These are phyloP conservation scores for Columba guinea DNA, from an alignment of 2,797 vertebrate genomes.

Conservation along the genomic window DNA sequence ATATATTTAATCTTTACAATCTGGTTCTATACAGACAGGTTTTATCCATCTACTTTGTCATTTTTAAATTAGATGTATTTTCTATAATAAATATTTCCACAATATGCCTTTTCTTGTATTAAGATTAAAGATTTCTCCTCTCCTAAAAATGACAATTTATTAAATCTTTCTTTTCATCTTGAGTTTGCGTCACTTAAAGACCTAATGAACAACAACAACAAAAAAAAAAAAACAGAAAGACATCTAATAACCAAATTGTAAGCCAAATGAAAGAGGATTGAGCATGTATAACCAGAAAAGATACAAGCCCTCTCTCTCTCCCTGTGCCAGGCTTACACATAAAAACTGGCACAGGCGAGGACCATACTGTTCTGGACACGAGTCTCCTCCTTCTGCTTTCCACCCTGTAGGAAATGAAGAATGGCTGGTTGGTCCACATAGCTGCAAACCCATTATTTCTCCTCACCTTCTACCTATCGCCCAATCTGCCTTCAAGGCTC, in stretches of 20 bases:
- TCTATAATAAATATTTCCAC: background rate
- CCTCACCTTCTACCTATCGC: background rate
- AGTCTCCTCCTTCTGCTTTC: background rate
- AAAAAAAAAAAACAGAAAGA: background rate
- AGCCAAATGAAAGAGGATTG: background rate
- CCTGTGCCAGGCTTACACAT: background rate
- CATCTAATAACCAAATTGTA: background rate
- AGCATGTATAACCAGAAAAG: background rate
- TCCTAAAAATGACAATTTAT: background rate
- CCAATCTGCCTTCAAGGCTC: background rate
- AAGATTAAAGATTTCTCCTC: background rate
- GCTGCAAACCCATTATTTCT: conserved; percentile 10
- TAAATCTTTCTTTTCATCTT: background rate
- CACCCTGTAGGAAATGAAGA: conserved; percentile 7
- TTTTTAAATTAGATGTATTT: background rate
- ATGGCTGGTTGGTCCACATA: background rate
- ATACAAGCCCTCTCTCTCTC: background rate
- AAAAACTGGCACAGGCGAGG: background rate
- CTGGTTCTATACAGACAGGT: conserved; percentile 5
- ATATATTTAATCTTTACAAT: conserved; percentile 29
- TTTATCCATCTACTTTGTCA: background rate
- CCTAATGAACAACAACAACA: background rate
- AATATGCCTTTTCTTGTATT: background rate
- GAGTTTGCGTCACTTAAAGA: background rate
- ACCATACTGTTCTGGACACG: background rate